Evolutionary conservation across 2,797 vertebrate species (phyloP).

Genomic region (Esox masquinongy): DNA sequence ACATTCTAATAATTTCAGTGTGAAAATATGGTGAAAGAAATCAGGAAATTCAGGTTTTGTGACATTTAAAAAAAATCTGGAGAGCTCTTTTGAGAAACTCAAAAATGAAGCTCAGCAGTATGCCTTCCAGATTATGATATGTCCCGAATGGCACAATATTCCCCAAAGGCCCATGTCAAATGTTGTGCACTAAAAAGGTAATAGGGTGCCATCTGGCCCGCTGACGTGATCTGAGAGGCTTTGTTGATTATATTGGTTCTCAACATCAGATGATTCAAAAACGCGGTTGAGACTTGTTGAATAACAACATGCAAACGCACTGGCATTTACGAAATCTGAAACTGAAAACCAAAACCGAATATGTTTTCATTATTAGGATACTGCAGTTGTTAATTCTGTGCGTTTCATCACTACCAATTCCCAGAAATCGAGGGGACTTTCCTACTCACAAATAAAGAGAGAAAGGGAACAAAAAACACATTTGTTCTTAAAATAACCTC

Average conservation of each 20-base stretch:
- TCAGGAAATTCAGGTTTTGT: too few species aligned
- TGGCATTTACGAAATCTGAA: constrained; percentile 46
- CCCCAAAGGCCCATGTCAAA: background rate
- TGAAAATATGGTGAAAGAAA: too few species aligned
- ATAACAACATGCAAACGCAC: background rate
- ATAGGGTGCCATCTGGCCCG: background rate
- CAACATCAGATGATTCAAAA: background rate
- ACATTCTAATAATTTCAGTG: too few species aligned
- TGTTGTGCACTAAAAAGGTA: background rate
- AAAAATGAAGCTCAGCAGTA: too few species aligned
- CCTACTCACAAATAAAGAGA: constrained; percentile 37
- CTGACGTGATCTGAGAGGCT: background rate
- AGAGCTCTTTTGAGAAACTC: background rate
- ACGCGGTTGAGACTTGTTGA: background rate
- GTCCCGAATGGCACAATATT: background rate
- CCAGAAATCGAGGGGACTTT: constrained; percentile 40
- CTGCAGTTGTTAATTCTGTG: background rate
- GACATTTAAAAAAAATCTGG: background rate
- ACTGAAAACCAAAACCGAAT: constrained; percentile 27
- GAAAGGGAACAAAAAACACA: constrained; percentile 16
- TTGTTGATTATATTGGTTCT: background rate
- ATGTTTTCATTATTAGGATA: background rate
- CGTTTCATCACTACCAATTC: background rate
- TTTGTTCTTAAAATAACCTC: constrained; percentile 20
- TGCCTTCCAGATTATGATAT: background rate